Evolutionary conservation across 1,140 invertebrate species (phyloP), one percentile per base, ranked within the genome.

Genomic region (Cyclargus thomasi): DNA sequence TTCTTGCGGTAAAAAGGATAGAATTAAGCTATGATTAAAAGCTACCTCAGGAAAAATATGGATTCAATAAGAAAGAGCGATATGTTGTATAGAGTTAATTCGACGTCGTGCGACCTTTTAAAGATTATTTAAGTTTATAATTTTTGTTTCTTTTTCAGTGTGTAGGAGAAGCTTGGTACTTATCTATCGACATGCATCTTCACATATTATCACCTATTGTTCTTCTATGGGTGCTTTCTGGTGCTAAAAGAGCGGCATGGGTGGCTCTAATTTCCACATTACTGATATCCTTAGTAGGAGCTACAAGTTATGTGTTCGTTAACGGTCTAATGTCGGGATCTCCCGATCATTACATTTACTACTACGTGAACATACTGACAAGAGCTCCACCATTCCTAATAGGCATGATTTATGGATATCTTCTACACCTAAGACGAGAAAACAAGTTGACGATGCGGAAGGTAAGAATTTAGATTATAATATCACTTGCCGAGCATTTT

Each of bases 361-460:
- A 75, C 53, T 83, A 83, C 10, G 55, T 80, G 20, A 80, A 80
- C 62, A 76, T 75, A 14, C 65, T 81, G 14, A 79, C 78, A 1
- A 74, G 81, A 69, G 71, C 70, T 8, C 83, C 90, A 5, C 91
- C 93, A 0, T 94, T 92, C 81, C 72, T 94, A 17, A 83, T 93
- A 16, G 93, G 93, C 17, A 90, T 93, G 64, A 76, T 92, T 18
- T 74, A 90, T n/a, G 93, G 93, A 18, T 93, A 93, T 70, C 75
- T 91, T 23, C 63, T 86, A n/a, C 71, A 75, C 64, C 14, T 77
- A 11, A 20, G 55, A 11, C 55, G 55, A 11, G 20, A 59, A 8
- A 11, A 55, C 8, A 22, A 59, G 17, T 3, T 18, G 10, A 8
- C 10, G 1, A 20, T 59, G 17, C 18, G 17, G 10, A 59, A 59